Base-by-base conservation (phyloP, 1,140 invertebrate genomes). In the Linepithema humile region DNA sequence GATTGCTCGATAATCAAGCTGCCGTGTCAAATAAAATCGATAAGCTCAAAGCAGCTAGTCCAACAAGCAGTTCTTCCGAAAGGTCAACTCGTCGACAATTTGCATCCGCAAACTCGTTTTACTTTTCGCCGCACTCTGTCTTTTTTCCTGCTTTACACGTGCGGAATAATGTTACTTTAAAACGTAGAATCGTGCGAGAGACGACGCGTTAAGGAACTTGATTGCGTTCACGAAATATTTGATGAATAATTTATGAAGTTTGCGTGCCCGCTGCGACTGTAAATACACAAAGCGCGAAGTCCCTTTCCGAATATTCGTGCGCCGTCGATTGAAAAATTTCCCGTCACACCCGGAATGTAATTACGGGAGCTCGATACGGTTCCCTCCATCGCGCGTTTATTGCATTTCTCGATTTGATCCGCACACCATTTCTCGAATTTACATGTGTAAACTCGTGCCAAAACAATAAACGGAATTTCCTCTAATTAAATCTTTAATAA, bases 11-110 rank as follows among this genome's bases (percentile, higher is more conserved):
- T 53, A 69, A 69, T 80, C 48, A n/a, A 80, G 50, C 48, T 70
- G 40, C 43, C 23, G 48, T 55, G 17, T 80, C 35, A 70, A 43
- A 26, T 78, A 69, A 78, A 78, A 69, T 55, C 64, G 35, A 69
- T 70, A 69, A 29, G 38, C 57, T 55, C 32, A 55, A 55, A 57
- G 48, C 3, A 15, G 9, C 23, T 15, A 26, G 26, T 20, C 40
- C 45, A 38, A 48, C 29, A 55, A 40, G 48, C 23, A 62, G 70
- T 40, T 62, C 4, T 40, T 45, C 20, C 32, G 20, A 53, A 86
- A 86, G 85, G 86, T 87, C 84, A 87, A 59, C 55, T 48, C 35
- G 26, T 45, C 12, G 48, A 32, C 38, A 38, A 77, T 85, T 87
- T 87, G 78, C 70, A 74, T 72, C 10, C 5, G 70, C 55, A 83